A percentile compares a stretch with the other conserved stretches of the same genome.
Conservation (phyloP, 2,797 vertebrate genomes). For the Platalea minor region DNA sequence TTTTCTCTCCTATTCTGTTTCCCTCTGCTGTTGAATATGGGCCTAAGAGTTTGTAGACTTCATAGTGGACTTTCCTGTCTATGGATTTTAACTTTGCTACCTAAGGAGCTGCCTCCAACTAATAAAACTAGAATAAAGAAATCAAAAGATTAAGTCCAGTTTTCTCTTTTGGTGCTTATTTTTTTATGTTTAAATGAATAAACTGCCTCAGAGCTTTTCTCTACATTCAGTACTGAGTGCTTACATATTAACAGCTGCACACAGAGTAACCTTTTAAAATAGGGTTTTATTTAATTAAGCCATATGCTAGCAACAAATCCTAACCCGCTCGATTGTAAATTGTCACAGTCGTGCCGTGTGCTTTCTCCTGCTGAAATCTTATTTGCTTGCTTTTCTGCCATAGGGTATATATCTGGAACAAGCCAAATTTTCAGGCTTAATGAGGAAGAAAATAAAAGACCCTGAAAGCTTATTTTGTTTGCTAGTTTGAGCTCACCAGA, state of each 20-base stretch:
- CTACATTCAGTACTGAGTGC: neutral
- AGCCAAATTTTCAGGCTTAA: neutral
- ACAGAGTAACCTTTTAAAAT: conserved; percentile 37
- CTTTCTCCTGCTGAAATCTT: conserved; percentile 25
- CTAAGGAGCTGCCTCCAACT: neutral
- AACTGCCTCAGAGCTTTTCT: neutral
- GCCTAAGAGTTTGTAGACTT: neutral
- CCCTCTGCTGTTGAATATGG: neutral
- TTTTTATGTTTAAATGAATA: neutral
- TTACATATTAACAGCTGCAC: conserved; percentile 22
- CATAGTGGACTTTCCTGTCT: neutral
- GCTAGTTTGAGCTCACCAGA: neutral
- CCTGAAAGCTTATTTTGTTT: neutral
- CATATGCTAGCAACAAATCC: neutral
- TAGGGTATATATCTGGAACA: neutral
- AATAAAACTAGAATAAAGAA: neutral
- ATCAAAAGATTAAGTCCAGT: neutral
- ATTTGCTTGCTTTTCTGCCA: conserved; percentile 44
- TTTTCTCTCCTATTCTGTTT: conserved; percentile 32
- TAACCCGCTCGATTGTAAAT: conserved; percentile 11
- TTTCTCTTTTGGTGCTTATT: neutral
- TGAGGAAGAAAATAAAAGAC: neutral
- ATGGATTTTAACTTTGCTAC: neutral
- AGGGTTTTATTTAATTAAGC: conserved; percentile 51
- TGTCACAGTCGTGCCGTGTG: neutral